Conservation (phyloP, 2,797 vertebrate genomes). For the Ciconia nigra region DNA sequence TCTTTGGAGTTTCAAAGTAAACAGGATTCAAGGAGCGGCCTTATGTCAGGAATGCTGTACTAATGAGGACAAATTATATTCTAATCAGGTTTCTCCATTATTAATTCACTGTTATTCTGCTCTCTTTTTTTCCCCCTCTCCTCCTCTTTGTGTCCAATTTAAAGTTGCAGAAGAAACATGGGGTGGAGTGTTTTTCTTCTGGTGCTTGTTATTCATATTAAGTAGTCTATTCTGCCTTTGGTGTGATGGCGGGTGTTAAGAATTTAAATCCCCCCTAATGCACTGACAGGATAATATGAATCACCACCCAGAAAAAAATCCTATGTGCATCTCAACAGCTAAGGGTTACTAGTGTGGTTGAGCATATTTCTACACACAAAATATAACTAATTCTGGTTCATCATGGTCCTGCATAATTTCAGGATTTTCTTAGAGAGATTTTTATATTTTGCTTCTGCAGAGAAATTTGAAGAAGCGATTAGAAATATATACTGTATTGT, state of each 20-base stretch:
- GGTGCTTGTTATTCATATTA: slow-evolving; percentile 72
- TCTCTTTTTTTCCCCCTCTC: background rate
- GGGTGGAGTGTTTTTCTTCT: slow-evolving; percentile 62
- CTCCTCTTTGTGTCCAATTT: slow-evolving; percentile 67
- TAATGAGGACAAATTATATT: slow-evolving; percentile 80
- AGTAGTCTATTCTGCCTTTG: slow-evolving; percentile 61
- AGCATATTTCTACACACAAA: background rate
- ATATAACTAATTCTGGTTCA: background rate
- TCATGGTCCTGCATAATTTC: background rate
- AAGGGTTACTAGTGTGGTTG: background rate
- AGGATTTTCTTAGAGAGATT: background rate
- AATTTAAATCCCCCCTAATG: slow-evolving; percentile 63
- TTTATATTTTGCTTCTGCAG: background rate
- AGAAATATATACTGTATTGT: background rate
- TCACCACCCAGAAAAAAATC: slow-evolving; percentile 48
- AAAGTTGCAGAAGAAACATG: slow-evolving; percentile 72
- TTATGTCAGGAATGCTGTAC: slow-evolving; percentile 72
- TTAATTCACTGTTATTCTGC: slow-evolving; percentile 71
- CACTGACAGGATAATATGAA: slow-evolving; percentile 51
- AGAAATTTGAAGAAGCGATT: background rate
- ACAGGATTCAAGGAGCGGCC: slow-evolving; percentile 64
- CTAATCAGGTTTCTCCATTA: slow-evolving; percentile 76
- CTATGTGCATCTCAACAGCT: background rate
- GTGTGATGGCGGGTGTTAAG: slow-evolving; percentile 63
- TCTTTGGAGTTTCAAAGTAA: slow-evolving; percentile 71